Evolutionary conservation across 1,140 invertebrate species (phyloP), one percentile per base, ranked within the genome.

Genomic region (Hesperophylax magnus): DNA sequence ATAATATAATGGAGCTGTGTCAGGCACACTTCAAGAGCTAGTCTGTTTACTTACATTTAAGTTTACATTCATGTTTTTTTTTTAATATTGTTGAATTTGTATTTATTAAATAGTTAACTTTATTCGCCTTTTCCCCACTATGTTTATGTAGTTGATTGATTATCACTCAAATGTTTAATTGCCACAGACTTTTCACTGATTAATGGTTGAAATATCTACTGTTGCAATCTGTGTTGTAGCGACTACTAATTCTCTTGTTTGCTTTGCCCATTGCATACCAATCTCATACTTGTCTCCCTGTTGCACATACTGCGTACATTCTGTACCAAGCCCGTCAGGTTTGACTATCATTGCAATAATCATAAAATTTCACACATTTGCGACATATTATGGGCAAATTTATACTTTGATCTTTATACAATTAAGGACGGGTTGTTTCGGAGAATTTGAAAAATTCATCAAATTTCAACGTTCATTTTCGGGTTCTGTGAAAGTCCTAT

Each of bases 81-180:
- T 69, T 34, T 18, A 20, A 71, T 72, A 54, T 54, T 72, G 69
- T 72, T 72, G 69, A 54, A 54, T 72, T 72, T 72, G 69, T 72
- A 72, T 72, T 72, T 72, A 54, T 72, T 54, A 24, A 69, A 54
- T 54, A 53, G 24, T 54, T 72, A 20, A 27, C 24, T 53, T 53
- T 61, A 14, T 47, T 47, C 39, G 39, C 39, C 39, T 47, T 47
- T 47, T 47, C 39, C 39, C 39, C 39, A 47, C 39, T 47, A 47
- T 47, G 39, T n/a, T n/a, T n/a, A n/a, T 47, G 39, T 47, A 47
- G 39, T 14, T 1, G 39, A 47, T 47, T 34, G 34, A 34, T 34
- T 34, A 34, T 34, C 34, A 34, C 34, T 34, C 34, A 8, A 34
- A 34, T 61, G 58, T 22, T 22, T 61, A 61, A 61, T 18, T 61